These are phyloP conservation scores for Panulirus ornatus DNA, from an alignment of 1,140 invertebrate species.

Conservation along the genomic window DNA sequence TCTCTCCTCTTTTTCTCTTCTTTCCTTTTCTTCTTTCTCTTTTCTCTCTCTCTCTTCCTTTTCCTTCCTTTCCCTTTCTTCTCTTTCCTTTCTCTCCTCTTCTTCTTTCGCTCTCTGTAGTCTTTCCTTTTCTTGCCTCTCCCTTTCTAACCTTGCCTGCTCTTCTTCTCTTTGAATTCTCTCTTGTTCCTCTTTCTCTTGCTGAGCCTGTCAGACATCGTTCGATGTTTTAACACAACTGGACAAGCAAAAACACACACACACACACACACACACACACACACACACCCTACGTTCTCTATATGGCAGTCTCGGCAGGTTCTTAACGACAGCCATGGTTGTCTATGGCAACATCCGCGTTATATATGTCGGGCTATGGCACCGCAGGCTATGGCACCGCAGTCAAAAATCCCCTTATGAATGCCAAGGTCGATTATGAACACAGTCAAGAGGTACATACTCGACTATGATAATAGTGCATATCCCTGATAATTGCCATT, in stretches of 20 bases:
- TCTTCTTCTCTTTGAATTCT: background rate
- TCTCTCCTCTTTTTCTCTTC: slow-evolving; percentile 6
- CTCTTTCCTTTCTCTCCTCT: slow-evolving; percentile 38
- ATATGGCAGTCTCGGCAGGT: background rate
- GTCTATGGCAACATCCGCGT: background rate
- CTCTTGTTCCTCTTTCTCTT: background rate
- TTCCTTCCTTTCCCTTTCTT: slow-evolving; percentile 14
- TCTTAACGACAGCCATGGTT: background rate
- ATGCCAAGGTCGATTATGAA: no score
- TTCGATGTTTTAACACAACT: no score
- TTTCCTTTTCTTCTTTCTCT: slow-evolving; percentile 12
- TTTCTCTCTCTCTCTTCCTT: background rate
- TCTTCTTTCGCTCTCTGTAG: slow-evolving; percentile 3
- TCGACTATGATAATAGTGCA: no score
- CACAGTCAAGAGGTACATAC: no score
- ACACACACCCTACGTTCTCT: background rate
- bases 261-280: background rate
- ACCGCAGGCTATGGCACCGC: no score
- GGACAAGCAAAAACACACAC: background rate
- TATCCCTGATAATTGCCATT: no score
- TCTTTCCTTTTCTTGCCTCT: slow-evolving; percentile 25
- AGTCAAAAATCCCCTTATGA: no score
- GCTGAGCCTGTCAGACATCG: background rate
- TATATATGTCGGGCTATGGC: no score
- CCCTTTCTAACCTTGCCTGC: background rate